phyloP scores from a whole-genome alignment of 2,888 invertebrate genomes.

The Carpatolechia fugitivella region DNA sequence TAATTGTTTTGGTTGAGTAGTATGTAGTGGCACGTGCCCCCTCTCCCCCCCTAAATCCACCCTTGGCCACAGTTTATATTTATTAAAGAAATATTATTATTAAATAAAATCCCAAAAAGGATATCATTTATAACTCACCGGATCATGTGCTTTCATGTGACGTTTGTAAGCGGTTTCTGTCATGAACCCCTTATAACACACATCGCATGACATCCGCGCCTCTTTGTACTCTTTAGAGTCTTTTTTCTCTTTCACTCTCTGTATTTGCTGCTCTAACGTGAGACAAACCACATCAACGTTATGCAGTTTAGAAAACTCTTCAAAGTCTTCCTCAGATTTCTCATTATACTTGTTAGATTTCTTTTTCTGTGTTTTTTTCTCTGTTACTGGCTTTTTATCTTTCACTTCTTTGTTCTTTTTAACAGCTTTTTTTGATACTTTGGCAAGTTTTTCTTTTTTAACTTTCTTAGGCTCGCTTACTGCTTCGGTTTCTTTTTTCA shows the following conservation, averaged over 20 bases:
- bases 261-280: slow-evolving; percentile 26
- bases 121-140: slow-evolving; percentile 29
- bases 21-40: no score
- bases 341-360: background rate
- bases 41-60: no score
- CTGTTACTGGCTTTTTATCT: background rate
- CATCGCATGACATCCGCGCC: slow-evolving; percentile 31
- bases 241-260: slow-evolving; percentile 32
- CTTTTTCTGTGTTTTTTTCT: background rate
- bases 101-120: no score
- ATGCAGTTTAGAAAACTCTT: slow-evolving; percentile 1
- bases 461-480: background rate
- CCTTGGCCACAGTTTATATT: no score
- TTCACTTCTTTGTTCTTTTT: slow-evolving; percentile 3
- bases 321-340: slow-evolving; percentile 7
- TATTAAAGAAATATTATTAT: no score
- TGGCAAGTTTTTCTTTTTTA: background rate
- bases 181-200: slow-evolving; percentile 35
- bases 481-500: background rate
- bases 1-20: no score
- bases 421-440: background rate
- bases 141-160: slow-evolving; percentile 34
- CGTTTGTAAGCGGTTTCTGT: slow-evolving; percentile 29
- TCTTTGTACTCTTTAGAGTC: slow-evolving; percentile 27
- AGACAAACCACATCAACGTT: slow-evolving; percentile 5